Evolutionary conservation across 2,888 invertebrate species (phyloP).

Genomic region (Sinodicranocentrus sp.): DNA sequence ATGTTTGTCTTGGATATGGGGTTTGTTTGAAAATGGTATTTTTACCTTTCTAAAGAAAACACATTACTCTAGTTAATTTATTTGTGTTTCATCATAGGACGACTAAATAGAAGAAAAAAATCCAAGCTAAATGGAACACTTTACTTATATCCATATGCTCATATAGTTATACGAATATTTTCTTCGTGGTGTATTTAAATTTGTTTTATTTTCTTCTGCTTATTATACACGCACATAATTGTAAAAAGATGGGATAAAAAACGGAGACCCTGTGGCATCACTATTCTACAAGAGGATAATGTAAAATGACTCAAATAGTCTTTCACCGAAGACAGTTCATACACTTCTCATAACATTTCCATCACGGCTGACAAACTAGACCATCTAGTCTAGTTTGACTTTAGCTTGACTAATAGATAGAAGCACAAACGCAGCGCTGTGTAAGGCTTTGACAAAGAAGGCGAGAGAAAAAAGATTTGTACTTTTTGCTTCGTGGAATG

Average conservation of each 20-base stretch:
- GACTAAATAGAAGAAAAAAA: not conserved
- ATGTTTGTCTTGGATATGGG: not conserved
- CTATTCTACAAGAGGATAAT: no score
- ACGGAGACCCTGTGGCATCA: no score
- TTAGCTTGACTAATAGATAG: no score
- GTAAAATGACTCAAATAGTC: no score
- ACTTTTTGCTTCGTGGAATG: no score
- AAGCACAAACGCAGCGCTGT: no score
- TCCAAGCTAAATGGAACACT: not conserved
- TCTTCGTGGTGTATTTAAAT: not conserved
- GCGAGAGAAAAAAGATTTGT: no score
- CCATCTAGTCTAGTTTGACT: no score
- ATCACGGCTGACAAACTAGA: no score
- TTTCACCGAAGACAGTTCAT: no score
- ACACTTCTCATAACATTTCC: no score
- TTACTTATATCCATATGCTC: not conserved
- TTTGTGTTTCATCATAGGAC: conserved; percentile 3
- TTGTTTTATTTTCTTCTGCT: not conserved
- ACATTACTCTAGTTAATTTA: conserved; percentile 7
- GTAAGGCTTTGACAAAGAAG: no score
- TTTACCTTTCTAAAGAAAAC: conserved; percentile 10
- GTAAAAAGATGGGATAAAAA: not conserved
- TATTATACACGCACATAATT: not conserved
- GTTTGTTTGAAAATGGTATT: conserved; percentile 14
- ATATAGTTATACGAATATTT: not conserved